A percentile compares a stretch with the other conserved stretches of the same genome.
Evolutionary conservation across 2,113 vertebrate genomes (phyloP).

Genomic region (Xerus inauris): DNA sequence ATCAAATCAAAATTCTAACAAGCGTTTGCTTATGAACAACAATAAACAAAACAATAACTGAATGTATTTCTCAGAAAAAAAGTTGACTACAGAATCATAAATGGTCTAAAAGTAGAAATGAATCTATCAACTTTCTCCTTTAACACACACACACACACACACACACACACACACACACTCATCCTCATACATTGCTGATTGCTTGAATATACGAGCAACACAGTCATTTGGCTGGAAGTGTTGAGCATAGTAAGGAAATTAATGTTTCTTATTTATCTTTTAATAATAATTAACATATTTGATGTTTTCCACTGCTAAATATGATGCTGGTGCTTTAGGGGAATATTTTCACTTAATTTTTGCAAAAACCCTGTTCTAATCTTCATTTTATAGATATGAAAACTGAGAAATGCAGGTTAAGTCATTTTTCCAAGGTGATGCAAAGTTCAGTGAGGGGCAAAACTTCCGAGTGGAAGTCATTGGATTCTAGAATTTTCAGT

Average conservation of each 20-base stretch:
- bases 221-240: neutral
- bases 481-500: neutral
- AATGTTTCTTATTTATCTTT: neutral
- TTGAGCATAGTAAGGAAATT: neutral
- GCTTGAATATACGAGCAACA: neutral
- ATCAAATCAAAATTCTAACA: slow-evolving; percentile 40
- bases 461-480: neutral
- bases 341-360: slow-evolving; percentile 32
- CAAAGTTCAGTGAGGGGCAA: neutral
- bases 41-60: neutral
- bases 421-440: neutral
- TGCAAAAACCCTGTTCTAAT: neutral
- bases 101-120: neutral
- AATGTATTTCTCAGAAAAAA: neutral
- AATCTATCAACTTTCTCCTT: neutral
- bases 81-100: neutral
- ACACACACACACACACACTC: neutral
- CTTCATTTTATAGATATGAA: slow-evolving; percentile 6
- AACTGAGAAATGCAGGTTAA: neutral
- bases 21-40: neutral
- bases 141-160: neutral
- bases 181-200: neutral
- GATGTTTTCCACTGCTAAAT: neutral
- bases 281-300: neutral
- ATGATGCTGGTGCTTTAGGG: neutral